Evolutionary conservation across 2,113 vertebrate genomes (phyloP).

Genomic region (Thermophis baileyi): DNA sequence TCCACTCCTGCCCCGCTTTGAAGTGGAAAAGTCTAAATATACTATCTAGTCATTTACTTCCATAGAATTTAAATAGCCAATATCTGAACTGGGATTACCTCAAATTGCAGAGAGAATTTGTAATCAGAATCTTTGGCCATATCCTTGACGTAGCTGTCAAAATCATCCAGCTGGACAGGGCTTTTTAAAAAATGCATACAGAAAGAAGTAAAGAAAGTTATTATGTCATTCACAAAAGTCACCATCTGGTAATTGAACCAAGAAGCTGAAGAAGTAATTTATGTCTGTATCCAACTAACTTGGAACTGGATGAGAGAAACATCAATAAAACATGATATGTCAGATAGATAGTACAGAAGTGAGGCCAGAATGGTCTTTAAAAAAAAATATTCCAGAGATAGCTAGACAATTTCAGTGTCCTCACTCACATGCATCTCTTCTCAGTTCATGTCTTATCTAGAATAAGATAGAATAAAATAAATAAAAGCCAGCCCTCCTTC

Average conservation of each 20-base stretch:
- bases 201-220: not conserved
- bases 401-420: not conserved
- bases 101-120: constrained; percentile 97
- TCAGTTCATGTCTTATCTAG: not conserved
- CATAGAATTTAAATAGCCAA: not conserved
- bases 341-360: not conserved
- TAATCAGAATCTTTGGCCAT: constrained; percentile 97
- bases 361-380: not conserved
- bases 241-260: not conserved
- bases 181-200: constrained; percentile 67
- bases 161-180: constrained; percentile 91
- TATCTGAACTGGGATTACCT: constrained; percentile 70
- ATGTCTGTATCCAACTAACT: not conserved
- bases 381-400: not conserved
- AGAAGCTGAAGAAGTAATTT: constrained; percentile 1
- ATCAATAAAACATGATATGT: not conserved
- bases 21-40: not conserved
- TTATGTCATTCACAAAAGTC: not conserved
- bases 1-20: not conserved
- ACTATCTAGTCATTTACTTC: not conserved
- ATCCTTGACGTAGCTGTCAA: constrained; percentile 93
- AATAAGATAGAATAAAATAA: not conserved
- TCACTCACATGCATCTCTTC: not conserved
- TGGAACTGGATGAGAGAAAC: not conserved
- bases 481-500: not conserved